Percentiles rank a stretch among this genome's conserved stretches.
Conservation (phyloP, 2,797 vertebrate species). For the Acrossocheilus fasciatus region DNA sequence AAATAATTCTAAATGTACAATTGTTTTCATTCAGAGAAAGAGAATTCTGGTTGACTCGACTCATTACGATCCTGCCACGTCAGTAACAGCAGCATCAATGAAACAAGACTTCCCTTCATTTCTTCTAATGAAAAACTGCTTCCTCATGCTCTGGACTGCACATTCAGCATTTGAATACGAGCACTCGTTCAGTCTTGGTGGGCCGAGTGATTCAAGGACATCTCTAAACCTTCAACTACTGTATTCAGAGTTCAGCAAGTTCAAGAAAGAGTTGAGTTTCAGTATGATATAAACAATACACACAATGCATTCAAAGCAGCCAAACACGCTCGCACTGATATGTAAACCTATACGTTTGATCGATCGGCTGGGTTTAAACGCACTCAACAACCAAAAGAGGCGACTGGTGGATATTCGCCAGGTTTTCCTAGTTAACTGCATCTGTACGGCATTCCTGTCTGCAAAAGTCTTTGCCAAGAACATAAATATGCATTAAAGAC, state of each 20-base stretch:
- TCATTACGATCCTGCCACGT: constrained; percentile 47
- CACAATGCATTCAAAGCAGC: background rate
- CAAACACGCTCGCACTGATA: background rate
- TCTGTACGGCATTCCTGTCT: background rate
- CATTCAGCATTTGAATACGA: constrained; percentile 49
- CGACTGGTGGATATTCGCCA: background rate
- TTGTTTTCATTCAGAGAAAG: background rate
- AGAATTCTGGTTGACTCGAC: constrained; percentile 10
- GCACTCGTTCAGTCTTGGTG: constrained; percentile 15
- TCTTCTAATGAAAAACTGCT: constrained; percentile 43
- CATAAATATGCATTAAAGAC: background rate
- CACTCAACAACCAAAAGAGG: background rate
- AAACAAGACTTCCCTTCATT: constrained; percentile 48
- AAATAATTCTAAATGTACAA: background rate
- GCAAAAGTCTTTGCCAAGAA: constrained; percentile 12
- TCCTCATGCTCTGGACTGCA: constrained; percentile 32
- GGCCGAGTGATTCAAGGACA: background rate
- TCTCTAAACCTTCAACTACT: background rate
- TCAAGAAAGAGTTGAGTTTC: constrained; percentile 6
- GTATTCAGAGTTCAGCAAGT: constrained; percentile 28
- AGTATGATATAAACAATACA: background rate
- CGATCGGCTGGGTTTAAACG: background rate
- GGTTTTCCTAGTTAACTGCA: constrained; percentile 18
- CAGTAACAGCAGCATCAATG: constrained; percentile 42
- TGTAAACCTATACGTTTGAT: background rate